A percentile compares a stretch with the other conserved stretches of the same genome.
Evolutionary conservation across 2,797 vertebrate genomes (phyloP).

Genomic region (Chrysocyon brachyurus): DNA sequence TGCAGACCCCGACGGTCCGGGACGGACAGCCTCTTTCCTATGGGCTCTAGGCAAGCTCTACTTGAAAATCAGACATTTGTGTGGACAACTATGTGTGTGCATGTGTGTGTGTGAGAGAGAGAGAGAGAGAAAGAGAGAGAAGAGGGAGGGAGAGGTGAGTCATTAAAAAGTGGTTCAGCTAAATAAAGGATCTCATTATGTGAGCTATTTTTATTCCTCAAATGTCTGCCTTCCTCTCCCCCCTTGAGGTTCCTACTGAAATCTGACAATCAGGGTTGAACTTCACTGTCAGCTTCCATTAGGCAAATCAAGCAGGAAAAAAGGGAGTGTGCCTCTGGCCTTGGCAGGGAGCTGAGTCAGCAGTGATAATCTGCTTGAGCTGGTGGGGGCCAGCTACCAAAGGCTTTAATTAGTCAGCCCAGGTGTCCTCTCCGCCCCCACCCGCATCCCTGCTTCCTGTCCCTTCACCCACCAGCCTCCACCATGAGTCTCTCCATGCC

Average conservation of each 20-base stretch:
- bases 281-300: conserved; percentile 89
- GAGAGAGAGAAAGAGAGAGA: neutral
- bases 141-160: conserved; percentile 57
- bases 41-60: neutral
- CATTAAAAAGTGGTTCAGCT: conserved; percentile 84
- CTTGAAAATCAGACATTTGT: neutral
- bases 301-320: conserved; percentile 86
- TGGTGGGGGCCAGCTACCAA: neutral
- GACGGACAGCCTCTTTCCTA: neutral
- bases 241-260: conserved; percentile 86
- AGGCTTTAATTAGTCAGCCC: conserved; percentile 69
- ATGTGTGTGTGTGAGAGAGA: neutral
- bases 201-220: conserved; percentile 87
- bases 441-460: neutral
- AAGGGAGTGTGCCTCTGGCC: conserved; percentile 59
- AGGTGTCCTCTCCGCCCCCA: neutral
- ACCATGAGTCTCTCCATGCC: neutral
- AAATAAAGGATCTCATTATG: conserved; percentile 88
- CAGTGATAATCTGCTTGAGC: neutral
- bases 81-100: neutral
- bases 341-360: conserved; percentile 86
- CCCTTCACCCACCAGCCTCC: neutral
- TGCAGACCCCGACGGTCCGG: neutral
- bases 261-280: conserved; percentile 88
- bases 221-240: conserved; percentile 83